Percentiles rank a stretch among this genome's conserved stretches.
Evolutionary conservation across 2,888 invertebrate genomes (phyloP).

Genomic region (Microplitis deprimator): DNA sequence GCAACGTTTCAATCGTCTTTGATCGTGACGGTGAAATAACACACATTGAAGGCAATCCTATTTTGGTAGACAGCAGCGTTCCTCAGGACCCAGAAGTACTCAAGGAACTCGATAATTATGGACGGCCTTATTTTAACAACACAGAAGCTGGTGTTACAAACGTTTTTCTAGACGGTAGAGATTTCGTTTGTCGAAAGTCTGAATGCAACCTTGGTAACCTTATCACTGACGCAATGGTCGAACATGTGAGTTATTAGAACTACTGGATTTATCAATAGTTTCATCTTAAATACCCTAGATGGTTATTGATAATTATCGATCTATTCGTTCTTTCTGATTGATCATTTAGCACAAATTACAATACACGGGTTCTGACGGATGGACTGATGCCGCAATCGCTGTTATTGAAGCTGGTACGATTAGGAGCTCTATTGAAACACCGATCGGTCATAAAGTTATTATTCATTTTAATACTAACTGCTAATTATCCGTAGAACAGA

Average conservation of each 20-base stretch:
- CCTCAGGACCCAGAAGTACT: conserved; percentile 77
- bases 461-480: no score
- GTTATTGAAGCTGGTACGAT: conserved; percentile 85
- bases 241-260: conserved; percentile 70
- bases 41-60: conserved; percentile 81
- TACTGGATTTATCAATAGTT: no score
- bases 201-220: conserved; percentile 93
- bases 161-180: conserved; percentile 80
- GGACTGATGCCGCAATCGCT: conserved; percentile 86
- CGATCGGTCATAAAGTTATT: no score
- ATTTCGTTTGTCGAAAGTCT: conserved; percentile 75
- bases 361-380: conserved; percentile 71
- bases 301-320: no score
- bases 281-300: no score
- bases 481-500: no score
- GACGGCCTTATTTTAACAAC: conserved; percentile 73
- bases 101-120: conserved; percentile 76
- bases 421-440: conserved; percentile 78
- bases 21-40: conserved; percentile 81
- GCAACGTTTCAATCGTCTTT: conserved; percentile 81
- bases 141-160: conserved; percentile 79
- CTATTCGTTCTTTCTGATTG: no score
- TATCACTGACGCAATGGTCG: conserved; percentile 83
- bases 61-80: conserved; percentile 79
- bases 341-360: no score